Evolutionary conservation across 92 coral and sea anemone genomes (phyloP).

Genomic region (Phenganax marumi): DNA sequence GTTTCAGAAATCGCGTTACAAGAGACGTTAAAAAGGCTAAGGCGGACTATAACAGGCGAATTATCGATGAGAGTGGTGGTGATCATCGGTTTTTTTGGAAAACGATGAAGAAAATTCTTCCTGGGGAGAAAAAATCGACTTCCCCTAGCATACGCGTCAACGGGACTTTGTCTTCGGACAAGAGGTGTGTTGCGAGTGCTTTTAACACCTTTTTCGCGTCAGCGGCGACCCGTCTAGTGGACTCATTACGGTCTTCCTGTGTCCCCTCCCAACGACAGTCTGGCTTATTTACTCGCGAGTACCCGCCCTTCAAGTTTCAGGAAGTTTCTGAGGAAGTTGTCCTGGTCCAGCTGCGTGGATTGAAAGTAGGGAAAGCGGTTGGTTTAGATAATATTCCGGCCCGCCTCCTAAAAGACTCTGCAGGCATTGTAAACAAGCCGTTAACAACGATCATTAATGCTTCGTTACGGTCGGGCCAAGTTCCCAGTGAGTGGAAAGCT

Average conservation of each 20-base stretch:
- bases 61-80: conserved; percentile 32
- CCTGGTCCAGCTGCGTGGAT: conserved; percentile 40
- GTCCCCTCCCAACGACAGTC: too few relatives aligned
- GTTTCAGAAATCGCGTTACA: conserved; percentile 37
- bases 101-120: conserved; percentile 47
- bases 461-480: conserved; percentile 45
- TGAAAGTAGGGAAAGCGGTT: conserved; percentile 41
- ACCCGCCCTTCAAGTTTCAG: conserved; percentile 36
- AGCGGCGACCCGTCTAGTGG: too few relatives aligned
- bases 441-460: conserved; percentile 43
- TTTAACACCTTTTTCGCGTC: conserved; percentile 22
- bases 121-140: conserved; percentile 33
- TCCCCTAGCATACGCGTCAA: conserved; percentile 34
- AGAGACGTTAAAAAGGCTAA: conserved; percentile 22
- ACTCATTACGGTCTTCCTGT: too few relatives aligned
- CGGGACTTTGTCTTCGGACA: conserved; percentile 40
- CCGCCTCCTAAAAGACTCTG: conserved; percentile 39
- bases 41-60: conserved; percentile 38
- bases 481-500: conserved; percentile 49
- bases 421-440: conserved; percentile 36
- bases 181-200: conserved; percentile 43
- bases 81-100: conserved; percentile 48
- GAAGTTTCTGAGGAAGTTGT: conserved; percentile 43
- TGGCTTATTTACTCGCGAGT: too few relatives aligned
- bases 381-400: conserved; percentile 45